Evolutionary conservation across 2,888 invertebrate species (phyloP), one percentile per base, ranked within the genome.

Genomic region (Pelosia muscerda): DNA sequence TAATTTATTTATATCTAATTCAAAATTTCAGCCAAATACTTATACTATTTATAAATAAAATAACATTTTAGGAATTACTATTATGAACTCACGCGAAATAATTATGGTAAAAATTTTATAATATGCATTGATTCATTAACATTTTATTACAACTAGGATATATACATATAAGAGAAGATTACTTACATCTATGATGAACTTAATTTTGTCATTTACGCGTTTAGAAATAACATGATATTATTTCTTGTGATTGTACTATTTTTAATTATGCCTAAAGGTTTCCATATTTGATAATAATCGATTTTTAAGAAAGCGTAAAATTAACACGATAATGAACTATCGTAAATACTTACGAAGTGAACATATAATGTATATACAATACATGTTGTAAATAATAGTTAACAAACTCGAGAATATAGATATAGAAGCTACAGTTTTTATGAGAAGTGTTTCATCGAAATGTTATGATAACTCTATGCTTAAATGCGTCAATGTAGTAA

Each of bases 401-500:
- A 28, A 28, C 11, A 22, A 49, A 49, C 11, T 61, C 13, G 26
- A 49, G 5, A 61, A 26, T 42, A 42, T 49, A 26, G n/a, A n/a
- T n/a, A n/a, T n/a, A n/a, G n/a, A n/a, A n/a, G 5, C 25, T 61
- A 49, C n/a, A n/a, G n/a, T 61, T 61, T n/a, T 61, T n/a, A 61
- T 61, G 49, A 13, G 6, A 61, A 26, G 13, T 61, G 42, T 61
- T 61, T 10, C 19, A 26, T 61, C 60, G 28, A 49, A 61, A 49
- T 61, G 15, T 61, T 25, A 61, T 49, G 49, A 49, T n/a, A 26
- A 13, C n/a, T 49, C n/a, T 22, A 34, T 59, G 23, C 23, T 38
- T 9, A 34, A 15, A 38, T 9, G 6, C 23, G 22, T 34, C 23
- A 23, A 38, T 34, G 31, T 38, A 13, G 15, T 59, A 13, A 15